A percentile compares a stretch with the other conserved stretches of the same genome.
Evolutionary conservation across 2,113 vertebrate species (phyloP).

Genomic region (Campylomormyrus numenius): DNA sequence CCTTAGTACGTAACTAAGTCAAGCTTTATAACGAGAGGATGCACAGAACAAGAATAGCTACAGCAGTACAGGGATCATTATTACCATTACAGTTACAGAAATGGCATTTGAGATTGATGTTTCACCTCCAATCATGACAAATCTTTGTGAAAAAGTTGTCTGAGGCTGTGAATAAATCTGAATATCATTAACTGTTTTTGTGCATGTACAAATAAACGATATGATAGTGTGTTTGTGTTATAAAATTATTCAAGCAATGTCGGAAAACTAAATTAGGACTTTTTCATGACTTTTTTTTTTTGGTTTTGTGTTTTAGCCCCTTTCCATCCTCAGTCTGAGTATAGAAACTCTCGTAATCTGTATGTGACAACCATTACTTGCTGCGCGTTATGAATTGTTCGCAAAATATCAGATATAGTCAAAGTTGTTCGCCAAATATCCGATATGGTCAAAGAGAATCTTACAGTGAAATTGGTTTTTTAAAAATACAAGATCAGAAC

Average conservation of each 20-base stretch:
- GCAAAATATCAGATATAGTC: neutral
- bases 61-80: neutral
- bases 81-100: neutral
- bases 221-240: neutral
- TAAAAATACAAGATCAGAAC: neutral
- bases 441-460: neutral
- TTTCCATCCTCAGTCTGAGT: neutral
- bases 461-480: neutral
- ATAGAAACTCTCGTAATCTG: neutral
- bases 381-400: neutral
- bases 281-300: neutral
- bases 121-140: neutral
- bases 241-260: neutral
- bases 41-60: neutral
- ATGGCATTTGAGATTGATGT: neutral
- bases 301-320: neutral
- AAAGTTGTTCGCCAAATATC: neutral
- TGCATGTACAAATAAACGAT: neutral
- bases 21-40: neutral
- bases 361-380: neutral
- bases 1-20: neutral
- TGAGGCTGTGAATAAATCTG: neutral
- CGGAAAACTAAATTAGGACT: neutral
- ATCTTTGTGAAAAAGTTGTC: neutral
- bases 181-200: neutral